Percentiles rank a stretch among this genome's conserved stretches.
Conservation (phyloP, 2,797 vertebrate genomes). For the Diceros bicornis region DNA sequence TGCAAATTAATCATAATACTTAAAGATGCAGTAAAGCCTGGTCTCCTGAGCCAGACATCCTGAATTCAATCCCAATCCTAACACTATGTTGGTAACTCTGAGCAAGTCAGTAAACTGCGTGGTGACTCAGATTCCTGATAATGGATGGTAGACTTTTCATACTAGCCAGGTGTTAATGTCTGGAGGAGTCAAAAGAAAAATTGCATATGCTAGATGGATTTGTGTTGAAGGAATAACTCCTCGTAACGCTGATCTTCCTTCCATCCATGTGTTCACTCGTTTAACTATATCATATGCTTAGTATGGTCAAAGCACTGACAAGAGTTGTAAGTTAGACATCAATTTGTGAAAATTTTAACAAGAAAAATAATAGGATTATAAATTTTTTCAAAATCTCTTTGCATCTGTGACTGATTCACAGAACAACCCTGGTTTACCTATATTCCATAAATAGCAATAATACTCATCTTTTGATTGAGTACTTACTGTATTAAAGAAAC, state of each 20-base stretch:
- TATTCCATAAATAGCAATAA: background rate
- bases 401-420: background rate
- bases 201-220: background rate
- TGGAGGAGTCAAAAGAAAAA: background rate
- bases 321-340: background rate
- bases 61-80: background rate
- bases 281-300: background rate
- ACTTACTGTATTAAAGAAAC: background rate
- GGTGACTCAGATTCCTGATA: background rate
- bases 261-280: background rate
- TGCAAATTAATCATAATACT: background rate
- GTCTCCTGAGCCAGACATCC: background rate
- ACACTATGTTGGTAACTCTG: background rate
- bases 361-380: background rate
- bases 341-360: background rate
- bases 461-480: background rate
- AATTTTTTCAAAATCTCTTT: background rate
- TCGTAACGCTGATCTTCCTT: background rate
- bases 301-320: background rate
- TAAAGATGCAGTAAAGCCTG: background rate
- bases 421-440: background rate
- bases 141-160: background rate
- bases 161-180: background rate
- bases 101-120: background rate
- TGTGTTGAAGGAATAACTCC: background rate